Base-by-base conservation (phyloP, 1,140 invertebrate genomes). In the Acromyrmex charruanus region DNA sequence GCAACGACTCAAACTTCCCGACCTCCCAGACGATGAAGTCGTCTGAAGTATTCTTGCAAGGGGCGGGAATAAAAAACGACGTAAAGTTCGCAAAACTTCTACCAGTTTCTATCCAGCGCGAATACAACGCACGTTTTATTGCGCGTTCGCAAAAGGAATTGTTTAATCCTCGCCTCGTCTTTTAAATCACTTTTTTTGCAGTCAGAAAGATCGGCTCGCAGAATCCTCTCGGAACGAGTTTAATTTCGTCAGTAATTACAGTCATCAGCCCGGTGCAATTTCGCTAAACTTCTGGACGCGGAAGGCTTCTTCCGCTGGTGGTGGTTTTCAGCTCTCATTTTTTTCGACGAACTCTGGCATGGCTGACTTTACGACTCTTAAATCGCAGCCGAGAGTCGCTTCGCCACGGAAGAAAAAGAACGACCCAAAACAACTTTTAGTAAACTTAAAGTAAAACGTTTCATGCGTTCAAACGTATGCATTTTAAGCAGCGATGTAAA, bases 161-260 rank as follows among this genome's bases (percentile, higher is more conserved):
- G 25, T 74, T 59, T 59, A 59, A 72, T 31, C 39, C 5, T 59
- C 21, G 68, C 25, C 12, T 82, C 25, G 9, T 12, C 18, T 44
- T 74, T 85, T 85, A 53, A 85, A 63, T 77, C 71, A 28, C 59
- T 61, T 85, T 77, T 77, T 79, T 85, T 79, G 31, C 10, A 28
- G 44, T 12, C 55, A 16, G 4, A n/a, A 66, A 68, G 21, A 77
- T 25, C 31, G 59, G 39, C 44, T 31, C 12, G 18, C 25, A 39
- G 25, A 35, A 58, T 66, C 9, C 31, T 18, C 61, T 79, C 16
- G 35, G n/a, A 79, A 65, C 49, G 44, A 59, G 35, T 90, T 91
- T 91, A 88, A 91, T 88, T 86, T 88, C 68, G 75, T 85, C 85
- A 21, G 65, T 90, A 92, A 93, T 93, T 92, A 91, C 87, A 89